phyloP scores from a whole-genome alignment of 2,888 invertebrate species.

The Bellardia pandia region DNA sequence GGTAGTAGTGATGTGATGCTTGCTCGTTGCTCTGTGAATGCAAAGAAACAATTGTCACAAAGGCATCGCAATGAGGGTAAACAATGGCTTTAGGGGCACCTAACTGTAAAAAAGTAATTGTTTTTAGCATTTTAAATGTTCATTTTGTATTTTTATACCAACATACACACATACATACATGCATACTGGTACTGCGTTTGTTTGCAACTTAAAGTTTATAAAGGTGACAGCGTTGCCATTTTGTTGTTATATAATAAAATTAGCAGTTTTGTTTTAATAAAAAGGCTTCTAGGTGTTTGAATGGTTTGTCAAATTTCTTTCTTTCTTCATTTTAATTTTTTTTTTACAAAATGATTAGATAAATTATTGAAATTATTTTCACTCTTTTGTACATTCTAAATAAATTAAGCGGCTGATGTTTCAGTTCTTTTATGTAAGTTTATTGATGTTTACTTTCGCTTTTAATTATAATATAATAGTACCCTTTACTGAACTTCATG shows the following conservation, averaged over 20 bases:
- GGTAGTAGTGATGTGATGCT: constrained; percentile 1
- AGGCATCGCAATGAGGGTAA: constrained; percentile 66
- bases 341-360: no score
- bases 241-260: not conserved
- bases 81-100: constrained; percentile 68
- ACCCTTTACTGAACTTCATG: no score
- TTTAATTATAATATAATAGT: no score
- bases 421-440: no score
- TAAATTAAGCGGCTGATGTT: no score
- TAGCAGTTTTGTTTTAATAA: no score
- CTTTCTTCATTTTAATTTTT: no score
- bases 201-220: constrained; percentile 37
- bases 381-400: no score
- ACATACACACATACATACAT: not conserved
- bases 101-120: constrained; percentile 71
- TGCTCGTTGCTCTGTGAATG: constrained; percentile 65
- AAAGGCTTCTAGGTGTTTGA: no score
- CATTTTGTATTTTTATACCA: constrained; percentile 36
- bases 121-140: constrained; percentile 68
- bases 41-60: constrained; percentile 70
- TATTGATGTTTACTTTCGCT: no score
- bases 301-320: no score
- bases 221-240: not conserved
- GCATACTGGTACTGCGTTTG: not conserved
- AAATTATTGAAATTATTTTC: no score